These are phyloP conservation scores for Sarcophaga rosellei DNA, from an alignment of 2,888 invertebrate genomes.

Conservation along the genomic window DNA sequence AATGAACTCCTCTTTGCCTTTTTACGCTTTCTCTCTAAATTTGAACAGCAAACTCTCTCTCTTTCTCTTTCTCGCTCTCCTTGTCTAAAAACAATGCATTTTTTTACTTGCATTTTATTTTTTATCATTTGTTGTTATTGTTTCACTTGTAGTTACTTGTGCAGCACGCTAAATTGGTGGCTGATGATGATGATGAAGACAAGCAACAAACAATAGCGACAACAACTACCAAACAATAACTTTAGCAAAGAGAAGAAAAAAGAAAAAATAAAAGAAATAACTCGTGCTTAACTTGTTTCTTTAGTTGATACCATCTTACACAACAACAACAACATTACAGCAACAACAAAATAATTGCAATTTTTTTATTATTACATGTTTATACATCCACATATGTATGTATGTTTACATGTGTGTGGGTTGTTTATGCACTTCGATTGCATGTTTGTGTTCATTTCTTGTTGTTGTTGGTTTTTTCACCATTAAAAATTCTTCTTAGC, in stretches of 20 bases:
- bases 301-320: slow-evolving; percentile 33
- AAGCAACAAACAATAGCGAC: slow-evolving; percentile 1
- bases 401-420: slow-evolving; percentile 1
- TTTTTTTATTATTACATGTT: slow-evolving; percentile 21
- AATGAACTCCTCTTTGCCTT: background rate
- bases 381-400: background rate
- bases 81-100: background rate
- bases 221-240: background rate
- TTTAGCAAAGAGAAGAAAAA: slow-evolving; percentile 20
- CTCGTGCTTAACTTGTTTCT: slow-evolving; percentile 65
- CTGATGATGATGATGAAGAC: slow-evolving; percentile 29
- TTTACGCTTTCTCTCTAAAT: background rate
- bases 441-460: slow-evolving; percentile 35
- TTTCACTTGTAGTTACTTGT: slow-evolving; percentile 9
- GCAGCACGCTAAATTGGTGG: slow-evolving; percentile 51
- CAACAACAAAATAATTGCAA: slow-evolving; percentile 24
- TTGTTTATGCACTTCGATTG: slow-evolving; percentile 22
- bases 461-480: slow-evolving; percentile 26
- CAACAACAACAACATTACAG: background rate
- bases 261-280: slow-evolving; percentile 11
- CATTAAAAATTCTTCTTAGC: slow-evolving; percentile 51
- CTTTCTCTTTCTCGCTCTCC: background rate
- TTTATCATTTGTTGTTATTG: background rate
- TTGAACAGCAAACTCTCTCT: too few relatives aligned
- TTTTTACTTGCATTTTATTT: background rate